A percentile compares a stretch with the other conserved stretches of the same genome.
Conservation (phyloP, 2,113 vertebrate genomes). For the Bos indicus region DNA sequence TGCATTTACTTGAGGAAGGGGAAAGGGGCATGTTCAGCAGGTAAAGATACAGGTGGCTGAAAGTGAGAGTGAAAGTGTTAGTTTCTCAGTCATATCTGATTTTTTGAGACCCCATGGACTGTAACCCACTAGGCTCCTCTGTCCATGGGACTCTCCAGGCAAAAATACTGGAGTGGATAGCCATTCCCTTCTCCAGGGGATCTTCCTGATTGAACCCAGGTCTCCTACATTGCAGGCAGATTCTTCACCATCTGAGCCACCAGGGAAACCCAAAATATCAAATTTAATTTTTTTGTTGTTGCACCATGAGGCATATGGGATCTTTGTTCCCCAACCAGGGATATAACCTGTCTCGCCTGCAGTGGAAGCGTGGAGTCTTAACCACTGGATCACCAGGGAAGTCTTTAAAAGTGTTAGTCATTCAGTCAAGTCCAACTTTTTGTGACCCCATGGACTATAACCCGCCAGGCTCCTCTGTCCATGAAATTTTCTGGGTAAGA, state of each 20-base stretch:
- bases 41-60: background rate
- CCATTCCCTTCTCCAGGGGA: background rate
- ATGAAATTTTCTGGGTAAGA: background rate
- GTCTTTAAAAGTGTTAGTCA: background rate
- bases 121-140: background rate
- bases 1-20: background rate
- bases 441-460: background rate
- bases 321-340: background rate
- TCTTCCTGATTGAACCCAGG: background rate
- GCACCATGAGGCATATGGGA: background rate
- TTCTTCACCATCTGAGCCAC: background rate
- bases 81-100: background rate
- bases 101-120: background rate
- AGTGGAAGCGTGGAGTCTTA: background rate
- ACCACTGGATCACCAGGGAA: background rate
- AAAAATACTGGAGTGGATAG: background rate
- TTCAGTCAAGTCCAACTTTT: background rate
- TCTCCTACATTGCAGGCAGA: background rate
- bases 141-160: background rate
- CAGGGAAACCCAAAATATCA: background rate
- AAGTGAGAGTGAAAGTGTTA: background rate
- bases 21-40: background rate
- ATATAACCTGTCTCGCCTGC: background rate
- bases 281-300: background rate
- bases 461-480: background rate